Evolutionary conservation across 2,797 vertebrate genomes (phyloP).

Genomic region (Limosa lapponica): DNA sequence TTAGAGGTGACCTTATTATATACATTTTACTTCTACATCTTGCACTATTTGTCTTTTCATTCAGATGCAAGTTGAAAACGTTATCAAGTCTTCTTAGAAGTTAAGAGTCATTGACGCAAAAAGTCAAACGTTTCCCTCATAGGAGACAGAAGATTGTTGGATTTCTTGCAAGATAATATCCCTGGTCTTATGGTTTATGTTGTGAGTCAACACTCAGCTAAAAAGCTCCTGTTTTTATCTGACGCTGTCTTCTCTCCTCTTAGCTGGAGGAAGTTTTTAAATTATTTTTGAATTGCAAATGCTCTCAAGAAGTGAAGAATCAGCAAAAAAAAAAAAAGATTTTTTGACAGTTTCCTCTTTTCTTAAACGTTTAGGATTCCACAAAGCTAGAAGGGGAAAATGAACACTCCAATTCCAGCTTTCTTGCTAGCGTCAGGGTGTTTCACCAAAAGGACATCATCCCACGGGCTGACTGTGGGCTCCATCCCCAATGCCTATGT

Average conservation of each 20-base stretch:
- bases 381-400: neutral
- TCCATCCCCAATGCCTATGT: neutral
- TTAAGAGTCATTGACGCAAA: neutral
- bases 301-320: neutral
- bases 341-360: neutral
- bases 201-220: neutral
- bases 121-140: neutral
- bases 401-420: neutral
- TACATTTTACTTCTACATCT: neutral
- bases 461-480: neutral
- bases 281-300: conserved; percentile 4
- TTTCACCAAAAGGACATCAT: neutral
- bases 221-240: neutral
- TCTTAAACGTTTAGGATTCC: neutral
- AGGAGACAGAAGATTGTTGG: neutral
- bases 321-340: neutral
- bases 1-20: neutral
- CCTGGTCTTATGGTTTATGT: neutral
- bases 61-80: neutral
- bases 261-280: neutral
- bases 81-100: neutral
- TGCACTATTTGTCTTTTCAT: neutral
- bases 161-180: neutral
- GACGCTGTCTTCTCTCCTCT: neutral
- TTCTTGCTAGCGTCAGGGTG: neutral